Conservation (phyloP, 2,113 vertebrate genomes). For the Lucifuga dentata region DNA sequence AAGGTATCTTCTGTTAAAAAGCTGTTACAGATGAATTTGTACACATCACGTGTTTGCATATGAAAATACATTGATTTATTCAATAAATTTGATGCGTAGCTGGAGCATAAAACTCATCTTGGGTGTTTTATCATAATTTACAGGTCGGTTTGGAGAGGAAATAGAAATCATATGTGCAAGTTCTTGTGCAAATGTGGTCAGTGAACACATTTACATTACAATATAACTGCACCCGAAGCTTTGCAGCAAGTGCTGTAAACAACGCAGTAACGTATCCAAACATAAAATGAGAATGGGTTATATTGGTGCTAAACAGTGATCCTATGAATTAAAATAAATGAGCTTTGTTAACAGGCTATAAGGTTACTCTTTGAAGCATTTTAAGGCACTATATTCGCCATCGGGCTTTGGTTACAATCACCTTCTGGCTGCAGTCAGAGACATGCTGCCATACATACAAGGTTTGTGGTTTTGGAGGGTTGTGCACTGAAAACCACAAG, state of each 20-base stretch:
- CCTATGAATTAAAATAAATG: conserved; percentile 28
- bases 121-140: conserved; percentile 6
- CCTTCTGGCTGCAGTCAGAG: conserved; percentile 44
- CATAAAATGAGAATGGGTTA: not conserved
- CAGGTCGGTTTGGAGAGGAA: not conserved
- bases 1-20: not conserved
- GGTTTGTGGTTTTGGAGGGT: conserved; percentile 75
- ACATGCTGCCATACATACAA: conserved; percentile 43
- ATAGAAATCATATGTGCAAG: conserved; percentile 3
- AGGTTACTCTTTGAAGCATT: conserved; percentile 38
- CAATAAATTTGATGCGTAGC: too few species aligned
- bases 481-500: conserved; percentile 72
- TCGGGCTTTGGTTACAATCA: conserved; percentile 53
- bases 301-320: conserved; percentile 6
- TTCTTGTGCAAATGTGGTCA: not conserved
- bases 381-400: conserved; percentile 37
- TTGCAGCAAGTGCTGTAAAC: conserved; percentile 3
- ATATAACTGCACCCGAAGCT: not conserved
- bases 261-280: not conserved
- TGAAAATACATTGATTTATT: too few species aligned
- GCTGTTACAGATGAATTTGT: not conserved
- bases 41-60: too few species aligned
- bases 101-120: too few species aligned
- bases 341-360: conserved; percentile 22
- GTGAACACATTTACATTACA: conserved; percentile 3